phyloP scores from a whole-genome alignment of 2,113 vertebrate genomes.

The Otus sunia region DNA sequence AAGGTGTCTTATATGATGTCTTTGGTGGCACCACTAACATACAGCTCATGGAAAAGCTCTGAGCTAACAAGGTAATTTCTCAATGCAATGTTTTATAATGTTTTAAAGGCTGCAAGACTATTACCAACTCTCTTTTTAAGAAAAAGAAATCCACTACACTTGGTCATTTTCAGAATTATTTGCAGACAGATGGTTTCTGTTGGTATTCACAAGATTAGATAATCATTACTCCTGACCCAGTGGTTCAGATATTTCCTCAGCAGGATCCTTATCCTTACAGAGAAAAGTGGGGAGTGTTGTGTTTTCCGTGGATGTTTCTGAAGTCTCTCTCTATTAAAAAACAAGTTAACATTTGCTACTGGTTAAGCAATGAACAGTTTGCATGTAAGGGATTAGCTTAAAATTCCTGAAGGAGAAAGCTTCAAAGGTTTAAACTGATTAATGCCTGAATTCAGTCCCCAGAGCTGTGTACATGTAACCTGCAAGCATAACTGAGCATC shows the following conservation, averaged over 20 bases:
- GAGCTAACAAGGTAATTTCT: not conserved
- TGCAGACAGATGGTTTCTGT: not conserved
- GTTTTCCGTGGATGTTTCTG: not conserved
- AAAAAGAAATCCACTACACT: not conserved
- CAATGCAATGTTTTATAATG: not conserved
- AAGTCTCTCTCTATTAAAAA: not conserved
- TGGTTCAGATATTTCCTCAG: not conserved
- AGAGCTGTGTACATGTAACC: not conserved
- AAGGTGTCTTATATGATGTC: not conserved
- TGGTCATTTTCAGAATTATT: not conserved
- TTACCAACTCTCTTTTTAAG: not conserved
- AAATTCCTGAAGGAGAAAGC: not conserved
- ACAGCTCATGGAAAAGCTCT: not conserved
- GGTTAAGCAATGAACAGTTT: not conserved
- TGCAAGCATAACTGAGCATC: not conserved
- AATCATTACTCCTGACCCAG: not conserved
- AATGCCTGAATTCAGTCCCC: not conserved
- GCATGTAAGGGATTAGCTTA: not conserved
- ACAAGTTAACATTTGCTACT: not conserved
- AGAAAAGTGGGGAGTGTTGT: accelerated
- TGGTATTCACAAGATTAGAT: not conserved
- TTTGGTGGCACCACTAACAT: not conserved
- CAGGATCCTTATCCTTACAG: not conserved
- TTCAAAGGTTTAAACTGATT: not conserved
- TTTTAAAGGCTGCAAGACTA: not conserved